phyloP scores from a whole-genome alignment of 2,888 invertebrate genomes.

The Macrophya alboannulata region DNA sequence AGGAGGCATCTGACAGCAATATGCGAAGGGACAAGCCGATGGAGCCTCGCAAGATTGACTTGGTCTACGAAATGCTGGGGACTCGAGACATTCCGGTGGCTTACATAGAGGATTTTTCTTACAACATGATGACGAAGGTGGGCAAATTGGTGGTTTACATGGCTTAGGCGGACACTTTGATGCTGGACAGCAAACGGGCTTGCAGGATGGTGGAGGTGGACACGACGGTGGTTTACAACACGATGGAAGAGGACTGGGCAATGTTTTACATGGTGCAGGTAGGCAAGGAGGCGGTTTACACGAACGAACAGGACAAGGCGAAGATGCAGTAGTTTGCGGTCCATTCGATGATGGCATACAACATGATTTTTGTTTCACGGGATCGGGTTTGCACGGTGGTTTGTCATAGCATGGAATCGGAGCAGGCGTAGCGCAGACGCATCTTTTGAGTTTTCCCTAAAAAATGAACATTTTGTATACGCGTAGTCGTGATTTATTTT shows the following conservation, averaged over 20 bases:
- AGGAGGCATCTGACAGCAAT: slow-evolving; percentile 22
- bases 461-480: not conserved
- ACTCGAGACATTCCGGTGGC: slow-evolving; percentile 44
- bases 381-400: slow-evolving; percentile 21
- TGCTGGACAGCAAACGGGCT: not conserved
- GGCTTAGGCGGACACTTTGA: slow-evolving; percentile 14
- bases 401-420: slow-evolving; percentile 56
- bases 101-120: slow-evolving; percentile 59
- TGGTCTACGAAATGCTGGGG: not conserved
- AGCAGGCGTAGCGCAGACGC: slow-evolving; percentile 50
- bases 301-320: slow-evolving; percentile 15
- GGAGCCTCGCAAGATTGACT: slow-evolving; percentile 16
- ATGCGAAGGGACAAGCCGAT: slow-evolving; percentile 18
- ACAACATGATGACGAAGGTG: slow-evolving; percentile 24
- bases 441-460: slow-evolving; percentile 50
- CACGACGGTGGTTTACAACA: slow-evolving; percentile 47
- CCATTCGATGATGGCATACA: slow-evolving; percentile 27
- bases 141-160: slow-evolving; percentile 10
- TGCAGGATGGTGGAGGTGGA: slow-evolving; percentile 40
- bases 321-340: slow-evolving; percentile 32
- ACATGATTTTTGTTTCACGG: slow-evolving; percentile 25
- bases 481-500: not conserved
- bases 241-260: slow-evolving; percentile 30
- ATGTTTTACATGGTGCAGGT: not conserved
- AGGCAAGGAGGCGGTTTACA: slow-evolving; percentile 5